These are phyloP conservation scores for Leptinotarsa lineolata DNA, from an alignment of 1,140 invertebrate species.

Conservation along the genomic window DNA sequence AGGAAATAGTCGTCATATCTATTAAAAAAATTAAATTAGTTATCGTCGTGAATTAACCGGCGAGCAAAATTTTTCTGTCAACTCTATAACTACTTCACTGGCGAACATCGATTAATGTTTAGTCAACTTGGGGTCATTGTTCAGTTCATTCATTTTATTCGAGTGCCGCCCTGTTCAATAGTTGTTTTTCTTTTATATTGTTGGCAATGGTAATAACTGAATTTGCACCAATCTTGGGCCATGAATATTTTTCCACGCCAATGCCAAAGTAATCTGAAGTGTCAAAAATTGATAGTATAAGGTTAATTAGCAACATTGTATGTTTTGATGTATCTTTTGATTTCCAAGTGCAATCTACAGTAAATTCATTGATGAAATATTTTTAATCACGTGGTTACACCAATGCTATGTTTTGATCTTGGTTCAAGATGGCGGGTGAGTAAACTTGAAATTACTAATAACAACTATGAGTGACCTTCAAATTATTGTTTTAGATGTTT, in stretches of 20 bases:
- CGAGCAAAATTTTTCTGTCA: too few relatives aligned
- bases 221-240: constrained; percentile 6
- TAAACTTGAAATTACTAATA: constrained; percentile 38
- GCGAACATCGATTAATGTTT: too few relatives aligned
- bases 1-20: too few relatives aligned
- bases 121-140: too few relatives aligned
- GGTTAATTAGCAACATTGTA: background rate
- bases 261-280: constrained; percentile 16
- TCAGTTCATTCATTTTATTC: background rate
- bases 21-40: too few relatives aligned
- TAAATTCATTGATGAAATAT: constrained; percentile 22
- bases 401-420: constrained; percentile 52
- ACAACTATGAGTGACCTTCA: constrained; percentile 38
- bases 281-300: constrained; percentile 11
- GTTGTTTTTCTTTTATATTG: constrained; percentile 16
- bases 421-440: constrained; percentile 55
- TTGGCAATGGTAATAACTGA: constrained; percentile 4
- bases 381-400: constrained; percentile 49
- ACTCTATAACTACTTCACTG: too few relatives aligned
- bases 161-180: constrained; percentile 1
- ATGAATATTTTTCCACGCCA: constrained; percentile 22
- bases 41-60: too few relatives aligned
- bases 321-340: background rate
- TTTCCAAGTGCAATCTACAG: background rate
- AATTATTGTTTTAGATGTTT: constrained; percentile 49